phyloP scores from a whole-genome alignment of 2,113 vertebrate species.

The Turdus rufiventris region DNA sequence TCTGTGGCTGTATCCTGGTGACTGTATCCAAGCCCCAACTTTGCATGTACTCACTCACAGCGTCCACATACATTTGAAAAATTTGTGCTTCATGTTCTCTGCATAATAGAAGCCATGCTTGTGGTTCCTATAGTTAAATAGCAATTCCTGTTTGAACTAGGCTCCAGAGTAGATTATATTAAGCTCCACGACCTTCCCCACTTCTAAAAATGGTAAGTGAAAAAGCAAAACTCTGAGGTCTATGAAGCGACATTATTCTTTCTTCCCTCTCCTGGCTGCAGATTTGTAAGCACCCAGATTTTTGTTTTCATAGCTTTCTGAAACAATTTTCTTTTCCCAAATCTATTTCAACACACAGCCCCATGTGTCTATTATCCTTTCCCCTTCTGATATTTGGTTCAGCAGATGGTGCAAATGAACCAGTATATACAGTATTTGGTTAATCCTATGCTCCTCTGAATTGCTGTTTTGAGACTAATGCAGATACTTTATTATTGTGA shows the following conservation, averaged over 20 bases:
- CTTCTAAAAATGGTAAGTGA: neutral
- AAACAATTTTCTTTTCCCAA: constrained; percentile 39
- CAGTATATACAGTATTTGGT: constrained; percentile 15
- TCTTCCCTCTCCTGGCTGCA: neutral
- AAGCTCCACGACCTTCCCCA: neutral
- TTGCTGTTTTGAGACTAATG: constrained; percentile 39
- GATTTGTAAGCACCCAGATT: constrained; percentile 30
- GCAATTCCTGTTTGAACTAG: neutral
- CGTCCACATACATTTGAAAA: neutral
- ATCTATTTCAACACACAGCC: constrained; percentile 15
- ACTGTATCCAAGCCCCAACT: neutral
- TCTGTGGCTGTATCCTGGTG: neutral
- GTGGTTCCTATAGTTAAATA: neutral
- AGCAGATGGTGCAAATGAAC: constrained; percentile 38
- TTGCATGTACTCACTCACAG: neutral
- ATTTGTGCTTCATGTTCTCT: neutral
- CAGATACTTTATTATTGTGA: constrained; percentile 27
- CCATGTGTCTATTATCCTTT: constrained; percentile 1
- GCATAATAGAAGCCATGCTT: neutral
- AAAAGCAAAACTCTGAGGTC: neutral
- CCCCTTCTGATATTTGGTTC: constrained; percentile 12
- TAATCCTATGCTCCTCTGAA: constrained; percentile 35
- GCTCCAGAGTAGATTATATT: neutral
- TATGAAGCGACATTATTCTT: neutral
- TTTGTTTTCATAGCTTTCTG: constrained; percentile 42